Evolutionary conservation across 2,888 invertebrate species (phyloP).

Genomic region (Cheiracanthium punctorium): DNA sequence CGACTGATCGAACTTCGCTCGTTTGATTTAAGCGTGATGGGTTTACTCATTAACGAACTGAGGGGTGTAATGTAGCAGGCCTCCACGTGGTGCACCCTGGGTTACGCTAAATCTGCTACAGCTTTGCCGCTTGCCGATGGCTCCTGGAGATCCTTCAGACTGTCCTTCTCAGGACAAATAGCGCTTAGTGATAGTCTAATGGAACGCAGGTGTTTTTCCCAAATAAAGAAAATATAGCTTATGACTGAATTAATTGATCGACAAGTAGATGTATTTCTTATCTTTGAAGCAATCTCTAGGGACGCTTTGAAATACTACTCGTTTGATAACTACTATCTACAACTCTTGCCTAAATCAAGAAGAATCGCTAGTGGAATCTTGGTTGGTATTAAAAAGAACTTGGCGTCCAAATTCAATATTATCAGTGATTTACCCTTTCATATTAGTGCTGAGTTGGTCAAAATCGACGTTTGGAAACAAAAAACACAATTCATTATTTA

Average conservation of each 20-base stretch:
- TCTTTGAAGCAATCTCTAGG: background rate
- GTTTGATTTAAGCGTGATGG: too few relatives aligned
- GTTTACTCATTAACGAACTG: too few relatives aligned
- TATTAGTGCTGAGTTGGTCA: background rate
- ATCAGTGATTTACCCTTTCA: constrained; percentile 9
- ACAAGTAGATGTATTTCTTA: background rate
- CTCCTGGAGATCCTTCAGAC: too few relatives aligned
- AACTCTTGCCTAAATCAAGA: background rate
- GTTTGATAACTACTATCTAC: background rate
- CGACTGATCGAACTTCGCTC: too few relatives aligned
- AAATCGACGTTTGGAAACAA: background rate
- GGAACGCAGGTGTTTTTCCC: background rate
- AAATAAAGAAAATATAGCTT: background rate
- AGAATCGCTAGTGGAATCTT: constrained; percentile 1
- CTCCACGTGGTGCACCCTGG: too few relatives aligned
- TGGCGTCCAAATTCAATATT: background rate
- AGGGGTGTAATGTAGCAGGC: too few relatives aligned
- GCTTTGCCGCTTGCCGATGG: too few relatives aligned
- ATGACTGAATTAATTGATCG: background rate
- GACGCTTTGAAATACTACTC: background rate
- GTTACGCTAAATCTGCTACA: too few relatives aligned
- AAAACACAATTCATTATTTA: constrained; percentile 15
- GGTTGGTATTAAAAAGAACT: background rate
- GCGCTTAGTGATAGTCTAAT: background rate
- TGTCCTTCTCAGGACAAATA: background rate